Base-by-base conservation (phyloP, 2,113 vertebrate genomes). In the Bufo gargarizans region DNA sequence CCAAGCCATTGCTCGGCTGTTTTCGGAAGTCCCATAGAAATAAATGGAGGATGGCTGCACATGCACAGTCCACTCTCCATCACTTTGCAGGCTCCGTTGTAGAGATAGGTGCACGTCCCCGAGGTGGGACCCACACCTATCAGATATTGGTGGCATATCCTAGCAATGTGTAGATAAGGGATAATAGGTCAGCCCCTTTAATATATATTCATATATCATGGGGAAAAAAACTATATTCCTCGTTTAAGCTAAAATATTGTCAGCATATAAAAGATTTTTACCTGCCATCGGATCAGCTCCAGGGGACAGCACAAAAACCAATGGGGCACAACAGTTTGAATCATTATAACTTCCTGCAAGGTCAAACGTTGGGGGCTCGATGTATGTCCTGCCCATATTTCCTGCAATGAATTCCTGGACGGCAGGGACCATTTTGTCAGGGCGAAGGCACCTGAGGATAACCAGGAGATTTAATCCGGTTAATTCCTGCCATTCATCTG, bases 201-300 rank as follows among this genome's bases (percentile, higher is more conserved):
- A n/a, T n/a, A n/a, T n/a, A n/a, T n/a, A n/a, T n/a, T n/a, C n/a
- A n/a, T n/a, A n/a, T n/a, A n/a, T n/a, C n/a, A 33, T 33, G 33
- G 33, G 33, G 33, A 33, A 33, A 33, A 33, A 33, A 33, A 1
- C 0, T 33, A 33, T 33, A 33, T 33, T 33, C 33, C 33, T 33
- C 33, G 33, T 33, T 33, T 33, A 33, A 59, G 8, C 56, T 45
- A 65, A 7, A 11, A 4, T 14, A 56, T 78, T 22, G n/a, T 1
- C 20, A 20, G 5, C 59, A 59, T 2, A 33, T n/a, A 33, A 45
- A 61, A 14, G 6, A 67, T 8, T 11, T 53, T 96, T 91, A 99
- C 97, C 97, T 94, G 98, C 96, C 92, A 97, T 99, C 63, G 97
- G 98, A 90, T 99, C 98, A 79, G 96, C 95, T 43, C 98, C 97